These are phyloP conservation scores for Coluber constrictor DNA, from an alignment of 2,797 vertebrate species.

Conservation along the genomic window DNA sequence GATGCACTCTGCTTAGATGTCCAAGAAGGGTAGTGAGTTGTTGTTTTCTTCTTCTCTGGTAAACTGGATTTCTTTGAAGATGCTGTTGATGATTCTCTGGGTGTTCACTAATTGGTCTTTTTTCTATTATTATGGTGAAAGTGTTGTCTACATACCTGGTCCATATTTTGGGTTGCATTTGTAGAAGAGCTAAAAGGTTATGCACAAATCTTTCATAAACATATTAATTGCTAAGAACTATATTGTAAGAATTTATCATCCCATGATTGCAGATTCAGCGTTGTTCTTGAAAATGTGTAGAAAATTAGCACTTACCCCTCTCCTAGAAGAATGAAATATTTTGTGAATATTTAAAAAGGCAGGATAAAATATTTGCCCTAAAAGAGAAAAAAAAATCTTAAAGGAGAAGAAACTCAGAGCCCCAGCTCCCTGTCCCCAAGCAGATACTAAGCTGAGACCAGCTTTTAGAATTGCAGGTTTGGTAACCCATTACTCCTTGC, in stretches of 20 bases:
- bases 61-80: background rate
- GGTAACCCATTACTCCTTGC: too few relatives aligned
- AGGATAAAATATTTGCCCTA: too few relatives aligned
- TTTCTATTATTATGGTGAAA: background rate
- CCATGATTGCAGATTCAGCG: background rate
- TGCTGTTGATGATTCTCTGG: background rate
- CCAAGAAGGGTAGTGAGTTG: background rate
- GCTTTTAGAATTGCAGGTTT: too few relatives aligned
- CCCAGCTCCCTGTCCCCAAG: too few relatives aligned
- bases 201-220: background rate
- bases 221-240: background rate
- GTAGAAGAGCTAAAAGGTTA: background rate
- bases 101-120: background rate
- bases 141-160: background rate
- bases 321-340: too few relatives aligned
- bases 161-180: background rate
- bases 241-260: background rate
- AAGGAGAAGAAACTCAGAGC: too few relatives aligned
- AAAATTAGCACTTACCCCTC: too few relatives aligned
- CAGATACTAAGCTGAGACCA: too few relatives aligned
- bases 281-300: background rate
- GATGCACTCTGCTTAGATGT: background rate
- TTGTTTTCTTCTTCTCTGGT: background rate
- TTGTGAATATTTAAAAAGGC: too few relatives aligned
- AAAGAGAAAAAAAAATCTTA: too few relatives aligned